Base-by-base conservation (phyloP, 2,888 invertebrate genomes). In the Hyalella azteca region DNA sequence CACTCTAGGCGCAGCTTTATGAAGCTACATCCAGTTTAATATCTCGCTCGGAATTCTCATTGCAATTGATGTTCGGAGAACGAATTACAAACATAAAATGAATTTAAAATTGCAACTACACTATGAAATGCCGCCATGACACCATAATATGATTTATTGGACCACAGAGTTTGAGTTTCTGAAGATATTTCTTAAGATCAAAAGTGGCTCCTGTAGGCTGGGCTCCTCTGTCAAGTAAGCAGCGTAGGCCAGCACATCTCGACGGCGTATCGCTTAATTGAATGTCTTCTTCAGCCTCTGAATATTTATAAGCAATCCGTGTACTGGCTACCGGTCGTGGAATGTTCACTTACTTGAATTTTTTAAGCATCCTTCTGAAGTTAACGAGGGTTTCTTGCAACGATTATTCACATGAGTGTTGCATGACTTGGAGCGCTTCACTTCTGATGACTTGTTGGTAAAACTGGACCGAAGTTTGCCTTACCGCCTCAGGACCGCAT, bases 211-310 rank as follows among this genome's bases (percentile, higher is more conserved):
- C 66, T 19, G 13, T 4, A 13, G 11, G 66, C 13, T 5, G 60
- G 36, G 66, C 39, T 39, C 9, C 66, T 36, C 36, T n/a, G 15
- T 15, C 59, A n/a, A 19, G 36, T n/a, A 36, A 29, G 66, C 19
- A 66, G 66, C 36, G 13, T 32, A 66, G 54, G 54, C 19, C 66
- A 66, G n/a, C 66, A 66, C 66, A 36, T 66, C 11, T 36, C 3
- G 13, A 36, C 39, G 36, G 29, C 66, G 36, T 66, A 36, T 36
- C 36, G 66, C 66, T 29, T 36, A 66, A 66, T 66, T 66, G 66
- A 66, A 66, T 66, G 66, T 66, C 66, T 66, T 66, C 36, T 66
- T 66, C 39, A n/a, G 36, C 66, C 13, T 32, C 36, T 66, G 66
- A 66, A 66, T 66, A 66, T 66, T 32, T 66, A 66, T 66, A 32